Evolutionary conservation across 2,113 vertebrate species (phyloP).

Genomic region (Donacobius atricapilla): DNA sequence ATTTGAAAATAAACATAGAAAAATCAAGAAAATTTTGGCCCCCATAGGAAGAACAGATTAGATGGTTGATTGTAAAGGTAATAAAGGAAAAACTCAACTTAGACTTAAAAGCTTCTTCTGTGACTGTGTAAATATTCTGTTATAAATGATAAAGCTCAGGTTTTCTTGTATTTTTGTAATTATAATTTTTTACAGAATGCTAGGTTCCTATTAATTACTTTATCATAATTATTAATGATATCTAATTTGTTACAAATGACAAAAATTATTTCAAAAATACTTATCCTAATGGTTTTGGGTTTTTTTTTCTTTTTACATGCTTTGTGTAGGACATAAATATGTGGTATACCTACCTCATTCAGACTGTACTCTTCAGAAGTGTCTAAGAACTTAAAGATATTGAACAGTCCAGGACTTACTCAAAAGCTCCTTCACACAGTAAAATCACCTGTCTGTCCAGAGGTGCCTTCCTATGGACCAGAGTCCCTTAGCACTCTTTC

Average conservation of each 20-base stretch:
- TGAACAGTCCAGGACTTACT: background rate
- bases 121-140: background rate
- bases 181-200: background rate
- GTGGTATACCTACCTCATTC: background rate
- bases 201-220: background rate
- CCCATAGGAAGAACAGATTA: rapidly evolving
- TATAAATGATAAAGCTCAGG: background rate
- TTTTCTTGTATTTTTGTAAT: background rate
- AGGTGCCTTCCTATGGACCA: background rate
- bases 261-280: background rate
- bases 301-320: background rate
- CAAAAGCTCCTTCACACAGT: background rate
- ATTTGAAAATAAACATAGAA: background rate
- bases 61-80: background rate
- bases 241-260: background rate
- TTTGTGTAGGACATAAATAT: background rate
- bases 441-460: background rate
- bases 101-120: background rate
- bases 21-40: background rate
- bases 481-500: background rate
- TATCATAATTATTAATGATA: background rate
- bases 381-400: background rate
- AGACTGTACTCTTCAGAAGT: background rate
- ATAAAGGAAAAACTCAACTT: background rate
- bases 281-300: background rate